Evolutionary conservation across 2,888 invertebrate species (phyloP), one percentile per base, ranked within the genome.

Genomic region (Cataglyphis cursor): DNA sequence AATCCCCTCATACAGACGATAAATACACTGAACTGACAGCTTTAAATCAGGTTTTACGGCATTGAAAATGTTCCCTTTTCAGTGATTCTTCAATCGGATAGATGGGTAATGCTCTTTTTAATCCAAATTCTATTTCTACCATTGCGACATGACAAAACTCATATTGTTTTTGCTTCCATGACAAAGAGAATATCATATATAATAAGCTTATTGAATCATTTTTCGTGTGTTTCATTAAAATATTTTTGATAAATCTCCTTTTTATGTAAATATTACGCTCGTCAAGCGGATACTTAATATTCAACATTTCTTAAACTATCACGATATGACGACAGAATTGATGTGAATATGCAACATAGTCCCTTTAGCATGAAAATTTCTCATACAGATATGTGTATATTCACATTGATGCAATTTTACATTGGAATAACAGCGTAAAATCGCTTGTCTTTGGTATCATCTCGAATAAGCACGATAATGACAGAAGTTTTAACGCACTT

Each of bases 21-120:
- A 35, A 24, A 66, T 59, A 48, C 44, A 59, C 35, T 61, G 59
- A 65, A 78, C 57, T 78, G 78, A 82, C 80, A 66, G 68, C 64
- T 82, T 66, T 68, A 68, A 82, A 66, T 82, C 78, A 68, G 65
- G 38, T 78, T 82, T 82, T 65, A 66, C 68, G 62, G 59, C 80
- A 82, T 78, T 82, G 68, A 80, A 66, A 66, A 66, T 41, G 61
- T n/a, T 78, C 68, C 41, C 82, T 80, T 80, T 80, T 78, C 65
- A 82, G 78, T 62, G 66, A 78, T 66, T 61, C 68, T 82, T 81
- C n/a, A 76, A 31, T 75, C 41, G 31, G 51, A 78, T 48, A 80
- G 82, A 28, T 57, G n/a, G 51, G 38, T 66, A 80, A 66, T 66
- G 82, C 68, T 66, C 80, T 68, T 80, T 82, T 68, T 80, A 80